Evolutionary conservation across 2,888 invertebrate species (phyloP), one percentile per base, ranked within the genome.

Genomic region (Nemoura dubitans): DNA sequence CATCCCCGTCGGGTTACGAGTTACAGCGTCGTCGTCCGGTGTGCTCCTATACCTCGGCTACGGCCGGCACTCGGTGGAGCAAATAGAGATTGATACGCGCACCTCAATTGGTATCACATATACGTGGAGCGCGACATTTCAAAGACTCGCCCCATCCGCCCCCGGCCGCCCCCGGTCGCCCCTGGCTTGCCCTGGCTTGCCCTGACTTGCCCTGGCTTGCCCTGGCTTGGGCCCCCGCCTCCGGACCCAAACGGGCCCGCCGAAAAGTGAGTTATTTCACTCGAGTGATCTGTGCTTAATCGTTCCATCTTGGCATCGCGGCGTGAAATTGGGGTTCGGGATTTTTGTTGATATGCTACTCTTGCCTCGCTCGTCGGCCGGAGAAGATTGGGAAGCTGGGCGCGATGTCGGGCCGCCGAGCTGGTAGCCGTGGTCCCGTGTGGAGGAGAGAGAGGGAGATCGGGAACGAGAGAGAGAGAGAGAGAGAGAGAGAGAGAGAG

Each of bases 281-380:
- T 85, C 27, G 85, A 85, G 43, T 78, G 87, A 86, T 85, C 83
- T 29, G 83, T 85, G 76, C 87, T 85, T 87, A 87, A 87, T 87
- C 87, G 85, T 82, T 81, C 86, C 86, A 84, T 84, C 84, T 84
- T 84, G 84, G 43, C 76, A 87, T 85, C 78, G 82, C 86, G 83
- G 43, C 87, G 87, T 87, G 87, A 87, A 87, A 87, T 87, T 87
- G 81, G 87, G 85, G 27, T 87, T 29, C 5, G 87, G 84, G 85
- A 87, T 87, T 87, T 86, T 83, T 77, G 78, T 86, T 86, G 59
- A 86, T 86, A 85, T 84, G 86, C 84, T 84, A 84, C 84, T 84
- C 84, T 84, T 84, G 84, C 84, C 27, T 29, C 29, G 29, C 27
- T 27, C 59, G 27, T 59, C 59, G 84, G 26, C 78, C 26, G 29